These are phyloP conservation scores for Myripristis murdjan DNA, from an alignment of 2,797 vertebrate genomes.

Conservation along the genomic window DNA sequence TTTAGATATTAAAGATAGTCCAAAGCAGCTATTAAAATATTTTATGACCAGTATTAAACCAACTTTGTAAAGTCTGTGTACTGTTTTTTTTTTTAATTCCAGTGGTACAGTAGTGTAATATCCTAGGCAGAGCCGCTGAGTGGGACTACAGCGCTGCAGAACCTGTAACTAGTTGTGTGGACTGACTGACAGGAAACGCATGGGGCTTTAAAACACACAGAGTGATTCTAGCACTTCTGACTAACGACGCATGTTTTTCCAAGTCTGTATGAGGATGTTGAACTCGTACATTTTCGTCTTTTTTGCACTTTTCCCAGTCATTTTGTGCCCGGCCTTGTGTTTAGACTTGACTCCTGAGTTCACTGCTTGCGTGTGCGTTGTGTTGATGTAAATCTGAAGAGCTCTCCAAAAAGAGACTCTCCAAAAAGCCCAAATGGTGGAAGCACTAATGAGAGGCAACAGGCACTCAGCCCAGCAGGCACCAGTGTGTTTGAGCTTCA, in stretches of 20 bases:
- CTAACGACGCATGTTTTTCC: constrained; percentile 75
- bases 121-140: constrained; percentile 71
- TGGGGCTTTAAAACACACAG: constrained; percentile 69
- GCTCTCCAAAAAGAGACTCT: not conserved
- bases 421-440: not conserved
- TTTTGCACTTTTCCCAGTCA: constrained; percentile 35
- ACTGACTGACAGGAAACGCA: constrained; percentile 69
- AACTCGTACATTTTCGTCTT: not conserved
- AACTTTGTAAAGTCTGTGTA: constrained; percentile 33
- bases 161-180: constrained; percentile 69
- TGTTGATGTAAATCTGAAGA: constrained; percentile 49
- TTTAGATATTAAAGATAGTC: not conserved
- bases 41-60: not conserved
- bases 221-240: constrained; percentile 50
- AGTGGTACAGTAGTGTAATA: constrained; percentile 74
- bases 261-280: not conserved
- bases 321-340: constrained; percentile 1
- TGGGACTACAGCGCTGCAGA: constrained; percentile 69
- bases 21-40: not conserved
- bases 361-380: constrained; percentile 78
- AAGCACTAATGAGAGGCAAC: constrained; percentile 12
- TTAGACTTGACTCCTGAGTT: not conserved
- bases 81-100: constrained; percentile 73
- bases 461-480: not conserved
- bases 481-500: not conserved